A percentile compares a stretch with the other conserved stretches of the same genome.
phyloP scores from a whole-genome alignment of 2,797 vertebrate genomes.

The Remorina albescens region DNA sequence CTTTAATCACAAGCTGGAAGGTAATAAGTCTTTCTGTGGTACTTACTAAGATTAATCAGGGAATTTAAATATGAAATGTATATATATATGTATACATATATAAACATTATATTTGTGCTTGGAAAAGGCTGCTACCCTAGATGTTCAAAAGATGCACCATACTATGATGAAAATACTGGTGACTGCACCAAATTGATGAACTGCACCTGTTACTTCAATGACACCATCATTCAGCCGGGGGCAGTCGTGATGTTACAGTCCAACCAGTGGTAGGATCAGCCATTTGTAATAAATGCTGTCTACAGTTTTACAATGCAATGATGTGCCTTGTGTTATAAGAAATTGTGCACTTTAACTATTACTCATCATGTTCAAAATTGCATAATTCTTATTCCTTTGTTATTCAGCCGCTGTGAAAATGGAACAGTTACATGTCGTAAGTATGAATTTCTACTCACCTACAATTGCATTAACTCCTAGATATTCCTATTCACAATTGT shows the following conservation, averaged over 20 bases:
- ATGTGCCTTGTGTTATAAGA: background rate
- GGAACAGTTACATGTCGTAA: constrained; percentile 72
- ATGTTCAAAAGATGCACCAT: constrained; percentile 82
- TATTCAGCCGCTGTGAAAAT: constrained; percentile 66
- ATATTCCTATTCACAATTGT: background rate
- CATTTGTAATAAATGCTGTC: background rate
- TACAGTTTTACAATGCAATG: background rate
- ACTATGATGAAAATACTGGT: constrained; percentile 87
- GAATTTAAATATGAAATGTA: background rate
- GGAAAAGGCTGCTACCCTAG: constrained; percentile 88
- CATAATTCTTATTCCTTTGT: constrained; percentile 15
- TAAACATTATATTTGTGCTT: constrained; percentile 16
- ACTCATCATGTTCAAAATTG: background rate
- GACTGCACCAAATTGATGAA: constrained; percentile 80
- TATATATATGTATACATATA: no score
- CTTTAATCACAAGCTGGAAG: constrained; percentile 86
- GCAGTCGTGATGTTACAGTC: constrained; percentile 31
- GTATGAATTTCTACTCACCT: constrained; percentile 31
- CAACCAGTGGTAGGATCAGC: constrained; percentile 73
- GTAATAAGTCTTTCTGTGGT: constrained; percentile 64
- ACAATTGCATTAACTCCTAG: background rate
- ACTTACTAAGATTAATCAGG: background rate
- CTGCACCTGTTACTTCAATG: constrained; percentile 86
- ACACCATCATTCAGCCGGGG: constrained; percentile 58
- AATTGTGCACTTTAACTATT: background rate